Base-by-base conservation (phyloP, 1,140 invertebrate genomes). In the Conopomorpha cramerella region DNA sequence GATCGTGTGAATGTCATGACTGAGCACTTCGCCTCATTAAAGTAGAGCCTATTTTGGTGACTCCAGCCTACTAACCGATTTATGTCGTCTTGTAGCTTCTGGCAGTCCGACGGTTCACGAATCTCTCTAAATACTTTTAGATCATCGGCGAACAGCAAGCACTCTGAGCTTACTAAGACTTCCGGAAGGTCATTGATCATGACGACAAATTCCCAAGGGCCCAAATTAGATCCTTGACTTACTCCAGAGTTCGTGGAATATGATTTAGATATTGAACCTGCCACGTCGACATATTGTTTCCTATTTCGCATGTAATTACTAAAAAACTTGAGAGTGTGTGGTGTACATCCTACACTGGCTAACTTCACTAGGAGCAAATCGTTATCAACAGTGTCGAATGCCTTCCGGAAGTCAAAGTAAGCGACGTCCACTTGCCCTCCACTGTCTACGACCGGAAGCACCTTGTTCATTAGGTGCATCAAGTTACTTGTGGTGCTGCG, bases 351-450 rank as follows among this genome's bases (percentile, higher is more conserved):
- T n/a, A n/a, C n/a, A n/a, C n/a, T n/a, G n/a, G 23, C 23, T 10
- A 30, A 12, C 12, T 30, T 30, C 6, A 12, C 6, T 2, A 32
- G 30, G 7, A 32, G 30, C 15, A 51, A 25, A 14, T 27, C 14
- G 28, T 48, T 34, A 12, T 46, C 18, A 10, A 55, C 39, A 16
- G 36, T 50, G 30, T 55, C 49, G 35, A 52, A 52, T 2, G 44
- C 44, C 29, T 47, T 52, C n/a, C 30, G 12, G 32, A 48, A 49
- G 35, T 52, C 52, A 8, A 39, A 41, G 19, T 53, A 43, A 14
- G 43, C 45, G 15, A 39, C 37, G 37, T 47, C 49, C 23, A 55
- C 40, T n/a, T n/a, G n/a, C n/a, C n/a, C n/a, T n/a, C n/a, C n/a
- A n/a, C n/a, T n/a, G n/a, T n/a, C n/a, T n/a, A 25, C 6, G 6